A percentile compares a stretch with the other conserved stretches of the same genome.
These are phyloP conservation scores for Apodemia duryi DNA, from an alignment of 2,888 invertebrate genomes.

Conservation along the genomic window DNA sequence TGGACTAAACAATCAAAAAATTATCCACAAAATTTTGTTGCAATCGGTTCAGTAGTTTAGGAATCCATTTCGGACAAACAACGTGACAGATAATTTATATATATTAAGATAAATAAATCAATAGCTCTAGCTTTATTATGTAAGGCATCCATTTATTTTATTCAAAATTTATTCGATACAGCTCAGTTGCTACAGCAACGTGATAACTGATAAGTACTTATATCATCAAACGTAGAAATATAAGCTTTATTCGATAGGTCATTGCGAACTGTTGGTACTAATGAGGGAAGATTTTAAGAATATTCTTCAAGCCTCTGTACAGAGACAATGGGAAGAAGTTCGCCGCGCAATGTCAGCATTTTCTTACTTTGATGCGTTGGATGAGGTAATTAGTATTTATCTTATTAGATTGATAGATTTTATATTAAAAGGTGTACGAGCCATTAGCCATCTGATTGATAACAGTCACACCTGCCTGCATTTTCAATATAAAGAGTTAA, in stretches of 20 bases:
- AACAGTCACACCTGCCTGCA: too few relatives aligned
- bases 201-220: neutral
- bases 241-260: constrained; percentile 41
- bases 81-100: too few relatives aligned
- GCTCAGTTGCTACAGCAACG: constrained; percentile 16
- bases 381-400: constrained; percentile 44
- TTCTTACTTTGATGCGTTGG: constrained; percentile 82
- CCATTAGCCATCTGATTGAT: too few relatives aligned
- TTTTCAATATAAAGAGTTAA: too few relatives aligned
- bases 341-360: constrained; percentile 79
- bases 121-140: too few relatives aligned
- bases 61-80: too few relatives aligned
- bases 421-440: too few relatives aligned
- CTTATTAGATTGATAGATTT: neutral
- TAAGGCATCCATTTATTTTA: too few relatives aligned
- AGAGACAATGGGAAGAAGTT: constrained; percentile 82
- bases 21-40: too few relatives aligned
- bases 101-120: too few relatives aligned
- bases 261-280: constrained; percentile 82
- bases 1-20: too few relatives aligned
- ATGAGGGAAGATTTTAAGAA: constrained; percentile 82
- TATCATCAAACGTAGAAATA: constrained; percentile 3
- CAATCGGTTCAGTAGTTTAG: too few relatives aligned
- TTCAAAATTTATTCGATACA: constrained; percentile 7
- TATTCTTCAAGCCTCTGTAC: constrained; percentile 78